These are phyloP conservation scores for Cataglyphis albicans DNA, from an alignment of 2,888 invertebrate genomes.

Conservation along the genomic window DNA sequence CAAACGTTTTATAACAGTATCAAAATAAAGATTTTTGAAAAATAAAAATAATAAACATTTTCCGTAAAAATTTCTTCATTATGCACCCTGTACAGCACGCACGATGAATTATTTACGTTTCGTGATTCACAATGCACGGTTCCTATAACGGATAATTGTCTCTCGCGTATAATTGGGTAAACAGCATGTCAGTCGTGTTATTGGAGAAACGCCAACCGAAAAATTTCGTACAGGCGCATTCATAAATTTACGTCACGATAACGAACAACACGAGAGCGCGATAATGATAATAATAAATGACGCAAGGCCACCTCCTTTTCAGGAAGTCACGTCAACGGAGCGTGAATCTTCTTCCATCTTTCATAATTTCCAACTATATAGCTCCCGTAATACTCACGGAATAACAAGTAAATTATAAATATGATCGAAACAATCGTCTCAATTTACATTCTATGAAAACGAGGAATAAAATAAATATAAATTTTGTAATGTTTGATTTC, in stretches of 20 bases:
- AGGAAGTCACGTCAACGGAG: constrained; percentile 56
- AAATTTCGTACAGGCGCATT: constrained; percentile 20
- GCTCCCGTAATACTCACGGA: constrained; percentile 16
- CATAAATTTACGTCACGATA: constrained; percentile 51
- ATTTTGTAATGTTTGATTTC: background rate
- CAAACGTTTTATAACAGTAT: background rate
- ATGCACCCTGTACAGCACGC: constrained; percentile 3
- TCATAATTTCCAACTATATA: constrained; percentile 29
- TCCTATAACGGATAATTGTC: constrained; percentile 36
- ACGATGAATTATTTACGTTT: constrained; percentile 53
- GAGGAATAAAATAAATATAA: background rate
- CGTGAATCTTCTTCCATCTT: constrained; percentile 53
- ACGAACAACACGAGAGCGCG: constrained; percentile 12
- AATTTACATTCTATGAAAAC: background rate
- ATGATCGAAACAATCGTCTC: background rate
- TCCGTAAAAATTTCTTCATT: constrained; percentile 26
- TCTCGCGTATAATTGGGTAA: constrained; percentile 40
- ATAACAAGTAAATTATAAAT: constrained; percentile 30
- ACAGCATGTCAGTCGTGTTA: constrained; percentile 46
- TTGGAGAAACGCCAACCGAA: constrained; percentile 28
- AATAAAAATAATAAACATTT: background rate
- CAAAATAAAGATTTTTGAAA: background rate
- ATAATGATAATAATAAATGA: constrained; percentile 47
- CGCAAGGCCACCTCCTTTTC: constrained; percentile 38
- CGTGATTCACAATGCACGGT: constrained; percentile 28